These are phyloP conservation scores for Lanius collurio DNA, from an alignment of 2,113 vertebrate genomes.

Conservation along the genomic window DNA sequence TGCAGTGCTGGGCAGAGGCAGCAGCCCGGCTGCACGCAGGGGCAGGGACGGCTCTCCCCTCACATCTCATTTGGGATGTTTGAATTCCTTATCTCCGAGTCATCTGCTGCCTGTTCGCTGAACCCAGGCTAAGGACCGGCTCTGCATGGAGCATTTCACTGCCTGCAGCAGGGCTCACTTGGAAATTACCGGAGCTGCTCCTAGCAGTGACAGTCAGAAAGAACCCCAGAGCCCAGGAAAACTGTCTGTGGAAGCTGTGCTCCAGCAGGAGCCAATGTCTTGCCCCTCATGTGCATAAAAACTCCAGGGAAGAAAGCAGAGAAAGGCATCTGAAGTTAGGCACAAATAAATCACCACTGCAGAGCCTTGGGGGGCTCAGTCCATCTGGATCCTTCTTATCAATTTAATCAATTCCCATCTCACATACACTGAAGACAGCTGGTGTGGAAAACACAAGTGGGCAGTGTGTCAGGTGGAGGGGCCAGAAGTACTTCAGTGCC, in stretches of 20 bases:
- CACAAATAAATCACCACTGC: not conserved
- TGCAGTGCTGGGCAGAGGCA: not conserved
- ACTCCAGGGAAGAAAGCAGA: not conserved
- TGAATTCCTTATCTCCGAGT: not conserved
- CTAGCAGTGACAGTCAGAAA: fast-evolving
- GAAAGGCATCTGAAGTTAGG: not conserved
- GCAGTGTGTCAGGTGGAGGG: not conserved
- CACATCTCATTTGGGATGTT: not conserved
- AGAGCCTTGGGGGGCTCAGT: fast-evolving
- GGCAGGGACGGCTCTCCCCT: not conserved
- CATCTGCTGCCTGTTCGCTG: not conserved
- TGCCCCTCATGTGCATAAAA: fast-evolving
- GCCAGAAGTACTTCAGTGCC: not conserved
- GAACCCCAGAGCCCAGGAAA: not conserved
- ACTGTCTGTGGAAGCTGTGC: not conserved
- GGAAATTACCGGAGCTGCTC: not conserved
- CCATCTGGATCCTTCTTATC: not conserved
- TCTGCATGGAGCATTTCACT: fast-evolving
- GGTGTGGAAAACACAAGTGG: not conserved
- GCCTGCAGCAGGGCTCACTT: fast-evolving
- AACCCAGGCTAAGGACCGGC: fast-evolving
- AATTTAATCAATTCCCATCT: not conserved
- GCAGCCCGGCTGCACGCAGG: not conserved
- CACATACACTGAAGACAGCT: not conserved
- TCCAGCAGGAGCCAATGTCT: not conserved